Base-by-base conservation (phyloP, 2,113 vertebrate species). In the Oryzias melastigma region DNA sequence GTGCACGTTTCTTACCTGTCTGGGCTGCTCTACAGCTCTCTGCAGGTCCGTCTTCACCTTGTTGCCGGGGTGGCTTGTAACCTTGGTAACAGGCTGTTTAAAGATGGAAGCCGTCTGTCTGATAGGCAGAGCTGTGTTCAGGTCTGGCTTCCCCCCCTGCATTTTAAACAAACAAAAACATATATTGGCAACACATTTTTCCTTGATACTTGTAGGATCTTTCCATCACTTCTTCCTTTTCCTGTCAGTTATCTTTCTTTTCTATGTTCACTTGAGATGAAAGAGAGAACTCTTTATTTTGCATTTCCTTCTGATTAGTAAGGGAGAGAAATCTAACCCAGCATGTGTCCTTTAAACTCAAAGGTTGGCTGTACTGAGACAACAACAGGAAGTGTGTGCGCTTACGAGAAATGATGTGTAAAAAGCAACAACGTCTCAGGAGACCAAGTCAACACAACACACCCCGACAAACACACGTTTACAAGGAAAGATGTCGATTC, bases 11-110 rank as follows among this genome's bases (percentile, higher is more conserved):
- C 68, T 75, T 69, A 78, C 94, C 93, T 96, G 95, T 56, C 90
- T 85, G 3, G 94, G 95, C 77, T 94, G 94, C 54, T 96, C 95
- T 0, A 82, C 89, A 59, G 92, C 90, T 77, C 92, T 90, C 68
- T 96, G 94, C 2, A 89, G 89, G 58, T 96, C 95, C 0, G 90
- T 88, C 68, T 94, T 93, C 62, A 95, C 94, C 87, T 96, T 95
- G 88, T 95, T 96, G 53, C 73, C 92, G 0, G 94, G 94, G 53
- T 96, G 94, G 73, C 91, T 93, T 2, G 94, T 95, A 42, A 96
- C 92, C 91, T 96, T 96, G 88, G 95, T 96, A 75, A 96, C 94
- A 0, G 94, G 95, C 66, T 96, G 95, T 77, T 96, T 96, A 80
- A 96, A 96, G 88, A 96, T 96, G 12, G 95, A 96, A 0, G 95